These are phyloP conservation scores for Catalaphyllia jardinei DNA, from an alignment of 64 coral and sea anemone species.

Conservation along the genomic window DNA sequence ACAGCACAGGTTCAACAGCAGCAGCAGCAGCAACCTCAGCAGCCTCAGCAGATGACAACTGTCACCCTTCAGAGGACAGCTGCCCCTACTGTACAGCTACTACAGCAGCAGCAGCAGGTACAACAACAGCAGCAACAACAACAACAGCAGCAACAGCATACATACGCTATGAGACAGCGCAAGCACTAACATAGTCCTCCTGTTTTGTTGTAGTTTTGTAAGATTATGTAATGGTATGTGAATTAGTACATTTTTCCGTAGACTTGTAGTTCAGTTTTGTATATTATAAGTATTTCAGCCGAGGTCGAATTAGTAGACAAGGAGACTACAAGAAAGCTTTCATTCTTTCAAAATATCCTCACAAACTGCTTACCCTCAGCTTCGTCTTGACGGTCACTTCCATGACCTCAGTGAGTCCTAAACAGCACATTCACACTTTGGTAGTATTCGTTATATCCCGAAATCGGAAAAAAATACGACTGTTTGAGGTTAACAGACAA, in stretches of 20 bases:
- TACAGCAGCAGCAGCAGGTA: conserved; percentile 35
- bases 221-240: background rate
- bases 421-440: too few relatives aligned
- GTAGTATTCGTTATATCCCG: too few relatives aligned
- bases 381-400: too few relatives aligned
- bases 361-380: too few relatives aligned
- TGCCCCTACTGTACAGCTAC: conserved; percentile 1
- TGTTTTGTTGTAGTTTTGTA: background rate
- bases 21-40: conserved; percentile 42
- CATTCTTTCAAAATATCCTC: too few relatives aligned
- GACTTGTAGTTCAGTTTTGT: background rate
- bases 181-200: background rate
- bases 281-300: background rate
- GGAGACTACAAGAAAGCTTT: too few relatives aligned
- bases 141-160: conserved; percentile 23
- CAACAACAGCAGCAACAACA: conserved; percentile 32
- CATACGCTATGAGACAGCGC: conserved; percentile 45
- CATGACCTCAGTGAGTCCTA: too few relatives aligned
- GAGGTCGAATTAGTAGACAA: too few relatives aligned
- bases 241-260: background rate
- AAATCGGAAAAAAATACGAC: too few relatives aligned
- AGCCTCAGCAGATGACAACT: conserved; percentile 50
- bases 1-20: conserved; percentile 12
- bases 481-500: too few relatives aligned
- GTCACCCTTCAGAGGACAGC: conserved; percentile 25